Evolutionary conservation across 2,888 invertebrate species (phyloP), one percentile per base, ranked within the genome.

Genomic region (Xanthorhoe designata): DNA sequence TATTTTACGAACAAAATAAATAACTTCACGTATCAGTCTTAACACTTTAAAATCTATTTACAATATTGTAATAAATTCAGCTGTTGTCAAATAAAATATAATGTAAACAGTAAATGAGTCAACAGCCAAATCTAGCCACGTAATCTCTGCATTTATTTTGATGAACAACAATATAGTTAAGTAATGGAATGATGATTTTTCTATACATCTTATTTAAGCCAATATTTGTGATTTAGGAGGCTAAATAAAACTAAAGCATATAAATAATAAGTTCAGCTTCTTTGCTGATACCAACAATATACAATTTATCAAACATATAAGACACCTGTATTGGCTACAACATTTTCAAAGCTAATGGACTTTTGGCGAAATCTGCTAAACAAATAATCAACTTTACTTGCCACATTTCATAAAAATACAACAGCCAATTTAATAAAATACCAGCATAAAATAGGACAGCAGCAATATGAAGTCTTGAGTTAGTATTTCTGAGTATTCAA

Each of bases 1-100:
- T 87, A 88, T 88, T 90, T 89, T 88, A 89, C 80, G 87, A 89
- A 91, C 84, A 62, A 89, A 92, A 92, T 91, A 92, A 91, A 91
- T 91, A 91, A 91, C 89, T 87, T 92, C 89, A 90, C 82, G 84
- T 91, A 92, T 93, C 92, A 93, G 92, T 93, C 92, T 92, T 89
- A 90, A 89, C 79, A 88, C 90, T 89, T 90, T 90, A 87, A 90
- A 75, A 86, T 88, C 86, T 92, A 92, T 92, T 81, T 92, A 92
- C 92, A 92, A 82, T 85, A 85, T 83, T 83, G 88, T 87, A 82
- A 83, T 85, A 85, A 89, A 88, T 86, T 88, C 83, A 84, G 85
- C 83, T 81, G 81, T 84, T 85, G 82, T 84, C 80, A 84, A 86
- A 82, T 76, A 78, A 78, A 79, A 73, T 77, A 77, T 73, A 70